Percentiles rank a stretch among this genome's conserved stretches.
These are phyloP conservation scores for Clarias magur DNA, from an alignment of 2,113 vertebrate genomes.

Conservation along the genomic window DNA sequence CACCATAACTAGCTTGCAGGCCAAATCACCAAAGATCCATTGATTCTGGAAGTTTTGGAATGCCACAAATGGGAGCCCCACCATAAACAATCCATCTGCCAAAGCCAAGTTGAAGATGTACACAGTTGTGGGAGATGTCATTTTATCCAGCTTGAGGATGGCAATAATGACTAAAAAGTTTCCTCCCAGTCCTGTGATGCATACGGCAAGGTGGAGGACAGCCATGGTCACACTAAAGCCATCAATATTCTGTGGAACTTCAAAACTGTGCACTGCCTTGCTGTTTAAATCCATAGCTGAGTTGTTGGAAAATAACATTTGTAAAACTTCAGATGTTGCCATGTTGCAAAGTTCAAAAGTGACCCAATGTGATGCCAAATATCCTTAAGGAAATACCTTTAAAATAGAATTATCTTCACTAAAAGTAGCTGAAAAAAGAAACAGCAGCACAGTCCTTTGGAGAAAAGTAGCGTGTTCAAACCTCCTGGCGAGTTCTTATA, in stretches of 20 bases:
- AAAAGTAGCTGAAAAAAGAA: neutral
- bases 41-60: conserved; percentile 70
- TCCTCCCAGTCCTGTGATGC: conserved; percentile 68
- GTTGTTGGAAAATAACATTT: conserved; percentile 20
- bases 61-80: conserved; percentile 72
- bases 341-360: neutral
- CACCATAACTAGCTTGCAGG: conserved; percentile 74
- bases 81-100: conserved; percentile 78
- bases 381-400: neutral
- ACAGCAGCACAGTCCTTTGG: conserved; percentile 15
- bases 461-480: conserved; percentile 39
- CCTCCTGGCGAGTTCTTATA: conserved; percentile 68
- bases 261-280: conserved; percentile 25
- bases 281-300: conserved; percentile 27
- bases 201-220: conserved; percentile 69
- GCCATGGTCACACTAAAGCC: conserved; percentile 63
- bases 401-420: neutral
- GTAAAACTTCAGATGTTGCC: conserved; percentile 20
- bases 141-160: conserved; percentile 72
- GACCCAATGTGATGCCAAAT: neutral
- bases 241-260: conserved; percentile 18
- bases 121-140: conserved; percentile 72
- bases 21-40: conserved; percentile 71
- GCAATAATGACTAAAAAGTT: conserved; percentile 70
- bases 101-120: conserved; percentile 78